phyloP scores from a whole-genome alignment of 2,797 vertebrate genomes.

The Lutjanus campechanus region DNA sequence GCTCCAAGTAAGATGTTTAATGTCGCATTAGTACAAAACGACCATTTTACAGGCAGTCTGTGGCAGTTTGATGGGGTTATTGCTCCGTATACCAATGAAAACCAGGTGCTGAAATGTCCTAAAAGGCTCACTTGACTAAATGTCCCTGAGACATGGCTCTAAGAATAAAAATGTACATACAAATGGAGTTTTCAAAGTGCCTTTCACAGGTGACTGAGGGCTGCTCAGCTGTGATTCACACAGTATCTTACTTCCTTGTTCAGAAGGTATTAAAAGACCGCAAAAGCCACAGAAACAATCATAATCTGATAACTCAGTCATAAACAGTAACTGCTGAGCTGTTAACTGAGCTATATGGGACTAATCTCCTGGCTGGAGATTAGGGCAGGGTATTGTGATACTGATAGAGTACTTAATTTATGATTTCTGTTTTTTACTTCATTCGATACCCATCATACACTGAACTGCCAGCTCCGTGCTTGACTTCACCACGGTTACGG shows the following conservation, averaged over 20 bases:
- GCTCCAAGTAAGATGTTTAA: neutral
- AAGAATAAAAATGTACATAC: neutral
- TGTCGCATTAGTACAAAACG: neutral
- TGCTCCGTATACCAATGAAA: neutral
- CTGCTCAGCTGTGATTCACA: neutral
- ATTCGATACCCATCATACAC: too few species aligned
- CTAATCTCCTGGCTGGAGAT: neutral
- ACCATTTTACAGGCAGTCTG: neutral
- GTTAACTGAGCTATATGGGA: neutral
- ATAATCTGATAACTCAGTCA: neutral
- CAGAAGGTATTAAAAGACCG: neutral
- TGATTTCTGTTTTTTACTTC: too few species aligned
- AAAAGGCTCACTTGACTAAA: too few species aligned
- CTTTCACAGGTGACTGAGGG: neutral
- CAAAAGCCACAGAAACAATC: neutral
- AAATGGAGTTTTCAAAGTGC: neutral
- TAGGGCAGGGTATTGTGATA: neutral
- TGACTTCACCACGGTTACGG: too few species aligned
- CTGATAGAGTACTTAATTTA: too few species aligned
- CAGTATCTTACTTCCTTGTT: neutral
- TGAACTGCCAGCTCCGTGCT: too few species aligned
- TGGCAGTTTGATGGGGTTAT: neutral
- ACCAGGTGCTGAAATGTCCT: conserved; percentile 1
- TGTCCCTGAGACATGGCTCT: neutral
- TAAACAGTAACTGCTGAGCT: neutral